Evolutionary conservation across 1,140 invertebrate genomes (phyloP).

Genomic region (Camponotus floridanus): DNA sequence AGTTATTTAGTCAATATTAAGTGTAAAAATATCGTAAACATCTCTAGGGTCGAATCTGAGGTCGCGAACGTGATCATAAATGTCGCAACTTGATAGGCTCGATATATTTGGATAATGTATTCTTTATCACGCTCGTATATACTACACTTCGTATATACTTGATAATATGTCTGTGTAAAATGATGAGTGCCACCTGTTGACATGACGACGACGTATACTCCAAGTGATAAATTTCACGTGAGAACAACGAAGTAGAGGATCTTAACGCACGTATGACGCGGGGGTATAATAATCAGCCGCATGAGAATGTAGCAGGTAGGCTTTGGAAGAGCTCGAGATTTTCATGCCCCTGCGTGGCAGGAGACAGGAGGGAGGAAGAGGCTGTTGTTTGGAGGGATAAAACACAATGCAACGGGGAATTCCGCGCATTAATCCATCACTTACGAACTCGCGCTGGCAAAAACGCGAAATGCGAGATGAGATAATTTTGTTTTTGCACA

Average conservation of each 20-base stretch:
- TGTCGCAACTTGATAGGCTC: constrained; percentile 21
- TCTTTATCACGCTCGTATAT: constrained; percentile 60
- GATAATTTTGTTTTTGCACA: constrained; percentile 29
- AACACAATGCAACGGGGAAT: constrained; percentile 34
- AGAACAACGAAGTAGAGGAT: constrained; percentile 48
- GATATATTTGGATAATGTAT: constrained; percentile 64
- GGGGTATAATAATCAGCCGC: constrained; percentile 58
- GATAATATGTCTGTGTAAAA: constrained; percentile 69
- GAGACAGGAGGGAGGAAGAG: neutral
- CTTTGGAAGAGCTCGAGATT: constrained; percentile 14
- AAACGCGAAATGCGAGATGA: constrained; percentile 44
- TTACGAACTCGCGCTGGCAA: constrained; percentile 38
- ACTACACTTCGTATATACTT: constrained; percentile 42
- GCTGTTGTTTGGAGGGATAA: constrained; percentile 10
- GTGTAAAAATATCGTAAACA: neutral
- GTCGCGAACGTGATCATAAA: neutral
- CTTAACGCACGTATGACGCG: constrained; percentile 56
- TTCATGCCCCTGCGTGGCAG: neutral
- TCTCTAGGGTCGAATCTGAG: neutral
- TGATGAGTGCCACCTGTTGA: constrained; percentile 75
- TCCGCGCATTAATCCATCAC: constrained; percentile 55
- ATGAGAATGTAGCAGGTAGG: neutral
- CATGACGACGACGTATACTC: constrained; percentile 59
- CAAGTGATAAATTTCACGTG: constrained; percentile 66
- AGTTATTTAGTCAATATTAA: neutral